A percentile compares a stretch with the other conserved stretches of the same genome.
Evolutionary conservation across 2,797 vertebrate genomes (phyloP).

Genomic region (Esox masquinongy): DNA sequence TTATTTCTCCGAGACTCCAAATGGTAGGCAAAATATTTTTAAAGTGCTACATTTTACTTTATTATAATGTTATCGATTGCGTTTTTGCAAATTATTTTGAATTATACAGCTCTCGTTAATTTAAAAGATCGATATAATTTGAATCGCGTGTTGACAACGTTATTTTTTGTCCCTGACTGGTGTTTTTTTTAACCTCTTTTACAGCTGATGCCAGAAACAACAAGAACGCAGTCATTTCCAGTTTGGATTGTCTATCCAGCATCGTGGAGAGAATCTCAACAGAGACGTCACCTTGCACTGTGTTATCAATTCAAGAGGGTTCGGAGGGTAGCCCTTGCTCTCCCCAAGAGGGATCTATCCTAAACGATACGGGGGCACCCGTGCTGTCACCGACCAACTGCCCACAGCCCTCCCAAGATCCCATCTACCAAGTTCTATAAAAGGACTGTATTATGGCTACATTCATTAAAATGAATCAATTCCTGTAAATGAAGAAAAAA

Average conservation of each 20-base stretch:
- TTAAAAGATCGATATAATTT: not conserved
- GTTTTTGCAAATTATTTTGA: not conserved
- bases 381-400: slow-evolving; percentile 68
- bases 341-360: slow-evolving; percentile 63
- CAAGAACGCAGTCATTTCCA: slow-evolving; percentile 87
- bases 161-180: not conserved
- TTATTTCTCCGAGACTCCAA: slow-evolving; percentile 79
- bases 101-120: not conserved
- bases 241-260: slow-evolving; percentile 94
- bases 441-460: not conserved
- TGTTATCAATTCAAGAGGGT: slow-evolving; percentile 67
- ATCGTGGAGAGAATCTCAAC: slow-evolving; percentile 97
- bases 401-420: slow-evolving; percentile 63
- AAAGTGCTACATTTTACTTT: not conserved
- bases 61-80: not conserved
- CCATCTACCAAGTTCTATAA: slow-evolving; percentile 87
- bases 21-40: slow-evolving; percentile 69
- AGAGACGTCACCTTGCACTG: slow-evolving; percentile 76
- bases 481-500: slow-evolving; percentile 7
- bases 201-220: slow-evolving; percentile 76
- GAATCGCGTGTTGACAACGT: not conserved
- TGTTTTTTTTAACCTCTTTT: not conserved
- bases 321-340: slow-evolving; percentile 75
- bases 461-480: not conserved
- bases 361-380: slow-evolving; percentile 63